A percentile compares a stretch with the other conserved stretches of the same genome.
These are phyloP conservation scores for Dufourea novaeangliae DNA, from an alignment of 1,140 invertebrate species.

Conservation along the genomic window DNA sequence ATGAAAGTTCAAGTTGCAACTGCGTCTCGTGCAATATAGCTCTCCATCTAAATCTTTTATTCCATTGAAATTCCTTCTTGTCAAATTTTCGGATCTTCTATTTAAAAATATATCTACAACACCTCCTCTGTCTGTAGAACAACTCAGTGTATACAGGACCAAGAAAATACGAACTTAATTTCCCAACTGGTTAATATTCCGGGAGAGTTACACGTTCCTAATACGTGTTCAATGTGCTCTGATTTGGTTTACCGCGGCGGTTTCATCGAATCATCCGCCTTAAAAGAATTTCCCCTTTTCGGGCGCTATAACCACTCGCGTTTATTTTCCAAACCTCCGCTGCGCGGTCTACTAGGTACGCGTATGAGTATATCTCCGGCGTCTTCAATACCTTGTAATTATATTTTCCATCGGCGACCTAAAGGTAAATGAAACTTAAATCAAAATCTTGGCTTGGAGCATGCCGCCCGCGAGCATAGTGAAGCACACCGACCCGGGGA, in stretches of 20 bases:
- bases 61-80: too few relatives aligned
- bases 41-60: not conserved
- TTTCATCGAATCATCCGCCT: too few relatives aligned
- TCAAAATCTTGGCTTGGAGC: constrained; percentile 57
- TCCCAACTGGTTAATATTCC: too few relatives aligned
- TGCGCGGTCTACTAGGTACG: not conserved
- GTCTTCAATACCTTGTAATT: constrained; percentile 62
- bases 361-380: constrained; percentile 1
- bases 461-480: constrained; percentile 18
- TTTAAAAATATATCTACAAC: too few relatives aligned
- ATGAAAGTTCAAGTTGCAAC: not conserved
- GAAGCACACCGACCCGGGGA: not conserved
- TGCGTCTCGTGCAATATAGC: too few relatives aligned
- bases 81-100: too few relatives aligned
- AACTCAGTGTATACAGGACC: too few relatives aligned
- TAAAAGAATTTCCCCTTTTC: not conserved
- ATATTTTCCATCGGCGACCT: constrained; percentile 61
- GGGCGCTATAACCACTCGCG: constrained; percentile 9
- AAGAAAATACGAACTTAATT: too few relatives aligned
- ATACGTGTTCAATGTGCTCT: not conserved
- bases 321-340: constrained; percentile 42
- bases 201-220: too few relatives aligned
- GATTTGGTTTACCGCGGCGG: not conserved
- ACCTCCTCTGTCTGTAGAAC: too few relatives aligned
- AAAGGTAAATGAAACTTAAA: constrained; percentile 68